These are phyloP conservation scores for Sebastes alutus DNA, from an alignment of 2,797 vertebrate genomes.

Conservation along the genomic window DNA sequence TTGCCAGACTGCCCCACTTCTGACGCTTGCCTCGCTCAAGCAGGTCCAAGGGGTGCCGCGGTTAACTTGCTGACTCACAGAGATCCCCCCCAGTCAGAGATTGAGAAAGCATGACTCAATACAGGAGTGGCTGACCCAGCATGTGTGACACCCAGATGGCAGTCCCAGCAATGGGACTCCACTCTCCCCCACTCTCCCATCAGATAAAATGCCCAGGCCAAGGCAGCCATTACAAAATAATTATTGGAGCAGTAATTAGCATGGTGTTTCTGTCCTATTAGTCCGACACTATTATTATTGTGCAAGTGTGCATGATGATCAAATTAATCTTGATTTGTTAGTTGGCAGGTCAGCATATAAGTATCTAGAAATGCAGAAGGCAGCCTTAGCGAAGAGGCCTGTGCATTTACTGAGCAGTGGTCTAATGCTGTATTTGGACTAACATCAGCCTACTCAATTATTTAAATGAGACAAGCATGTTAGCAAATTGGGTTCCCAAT, in stretches of 20 bases:
- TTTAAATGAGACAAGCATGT: conserved; percentile 20
- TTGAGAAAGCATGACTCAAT: background rate
- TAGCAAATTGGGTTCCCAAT: background rate
- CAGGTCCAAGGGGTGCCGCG: background rate
- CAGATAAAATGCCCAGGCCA: conserved; percentile 7
- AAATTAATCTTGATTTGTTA: conserved; percentile 17
- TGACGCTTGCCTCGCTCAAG: background rate
- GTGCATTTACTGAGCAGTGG: conserved; percentile 8
- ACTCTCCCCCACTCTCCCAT: background rate
- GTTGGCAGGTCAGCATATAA: conserved; percentile 7
- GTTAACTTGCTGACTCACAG: conserved; percentile 28
- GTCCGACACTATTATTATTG: background rate
- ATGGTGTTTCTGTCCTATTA: conserved; percentile 26
- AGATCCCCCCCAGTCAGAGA: background rate
- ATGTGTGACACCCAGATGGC: conserved; percentile 49
- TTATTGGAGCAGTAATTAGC: conserved; percentile 38
- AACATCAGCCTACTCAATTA: conserved; percentile 32
- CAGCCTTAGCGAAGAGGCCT: background rate
- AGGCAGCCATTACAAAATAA: conserved; percentile 15
- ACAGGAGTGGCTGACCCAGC: conserved; percentile 14
- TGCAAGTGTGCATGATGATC: conserved; percentile 16
- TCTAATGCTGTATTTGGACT: background rate
- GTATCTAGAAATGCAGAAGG: background rate
- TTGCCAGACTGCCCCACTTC: background rate
- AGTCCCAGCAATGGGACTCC: background rate